Percentiles rank a stretch among this genome's conserved stretches.
Conservation (phyloP, 1,140 invertebrate species). For the Apolygus lucorum region DNA sequence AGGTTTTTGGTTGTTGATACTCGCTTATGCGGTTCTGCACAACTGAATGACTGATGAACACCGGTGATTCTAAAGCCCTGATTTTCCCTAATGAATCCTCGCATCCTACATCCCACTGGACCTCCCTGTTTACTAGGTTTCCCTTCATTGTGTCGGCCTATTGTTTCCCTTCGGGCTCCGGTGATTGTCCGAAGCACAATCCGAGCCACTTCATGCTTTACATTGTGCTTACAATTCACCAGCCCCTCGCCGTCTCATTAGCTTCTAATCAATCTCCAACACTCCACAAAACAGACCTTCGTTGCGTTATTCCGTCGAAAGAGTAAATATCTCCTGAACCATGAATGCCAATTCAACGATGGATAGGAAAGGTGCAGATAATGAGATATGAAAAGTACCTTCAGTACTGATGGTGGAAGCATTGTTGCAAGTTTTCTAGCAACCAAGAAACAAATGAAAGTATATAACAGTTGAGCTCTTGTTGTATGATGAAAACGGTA, state of each 20-base stretch:
- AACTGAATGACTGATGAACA: not conserved
- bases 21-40: no score
- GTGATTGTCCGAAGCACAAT: slow-evolving; percentile 13
- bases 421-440: no score
- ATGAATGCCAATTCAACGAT: no score
- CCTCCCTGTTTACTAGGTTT: slow-evolving; percentile 7
- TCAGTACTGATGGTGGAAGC: no score
- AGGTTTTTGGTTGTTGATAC: no score
- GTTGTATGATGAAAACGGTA: no score
- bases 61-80: not conserved
- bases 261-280: slow-evolving; percentile 9
- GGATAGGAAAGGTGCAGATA: no score
- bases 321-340: no score
- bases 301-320: no score
- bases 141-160: not conserved
- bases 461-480: no score
- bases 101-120: not conserved
- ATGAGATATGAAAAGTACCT: no score
- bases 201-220: slow-evolving; percentile 11
- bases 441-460: no score
- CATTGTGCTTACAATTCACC: not conserved
- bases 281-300: not conserved
- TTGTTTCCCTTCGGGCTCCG: not conserved
- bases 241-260: slow-evolving; percentile 6
- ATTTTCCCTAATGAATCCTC: not conserved